Evolutionary conservation across 2,797 vertebrate genomes (phyloP), one percentile per base, ranked within the genome.

Genomic region (Cetoscarus ocellatus): DNA sequence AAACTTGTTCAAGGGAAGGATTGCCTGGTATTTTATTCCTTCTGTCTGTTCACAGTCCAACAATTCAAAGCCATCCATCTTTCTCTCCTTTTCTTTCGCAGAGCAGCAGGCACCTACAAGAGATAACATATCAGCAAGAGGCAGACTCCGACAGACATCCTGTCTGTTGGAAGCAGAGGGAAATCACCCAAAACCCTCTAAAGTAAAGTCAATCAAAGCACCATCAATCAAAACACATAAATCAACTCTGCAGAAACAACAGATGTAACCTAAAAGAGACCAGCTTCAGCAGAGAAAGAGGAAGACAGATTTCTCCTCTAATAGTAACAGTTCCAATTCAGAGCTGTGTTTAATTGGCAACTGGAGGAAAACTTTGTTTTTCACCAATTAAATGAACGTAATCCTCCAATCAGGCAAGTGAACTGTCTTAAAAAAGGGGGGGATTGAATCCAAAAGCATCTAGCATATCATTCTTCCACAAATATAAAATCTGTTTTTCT

Each of bases 81-180:
- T 54, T 65, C 27, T 47, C 61, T 49, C 55, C 54, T 39, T 61
- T 43, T 72, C 50, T 58, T 54, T 70, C 45, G 71, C 68, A 13
- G 19, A 13, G 77, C 53, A 43, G 27, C 71, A 42, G 74, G 50
- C 3, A 60, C 60, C 82, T 85, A 63, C 74, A 72, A 73, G 61
- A 70, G 77, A 80, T 91, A 80, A 39, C 63, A 19, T 91, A 88
- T 88, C 89, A 87, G 85, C 67, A 67, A 76, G 73, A 74, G 39
- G 64, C 82, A 92, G 86, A 88, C 80, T 75, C 61, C 43, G 78
- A 80, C 69, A 78, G 77, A 82, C 73, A 87, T 92, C 91, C 90
- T 91, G 91, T 79, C 62, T 17, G 36, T 64, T 69, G 66, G 52
- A 61, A 76, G 68, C 53, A 55, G 58, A 70, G 72, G 77, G 63